A percentile compares a stretch with the other conserved stretches of the same genome.
Evolutionary conservation across 2,888 invertebrate genomes (phyloP).

Genomic region (Papilio protenor): DNA sequence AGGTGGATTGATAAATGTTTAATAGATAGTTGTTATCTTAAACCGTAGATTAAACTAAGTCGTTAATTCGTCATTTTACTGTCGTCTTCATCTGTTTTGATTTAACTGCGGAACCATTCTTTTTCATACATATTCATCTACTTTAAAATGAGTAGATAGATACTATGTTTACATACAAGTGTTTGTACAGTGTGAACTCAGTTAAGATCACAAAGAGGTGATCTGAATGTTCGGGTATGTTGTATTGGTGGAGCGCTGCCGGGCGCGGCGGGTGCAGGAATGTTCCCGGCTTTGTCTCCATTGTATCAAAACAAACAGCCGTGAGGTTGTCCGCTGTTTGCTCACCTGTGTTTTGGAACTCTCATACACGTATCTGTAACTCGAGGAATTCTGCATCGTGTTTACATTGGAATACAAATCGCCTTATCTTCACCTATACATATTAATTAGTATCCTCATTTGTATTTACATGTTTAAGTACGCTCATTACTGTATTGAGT

Average conservation of each 20-base stretch:
- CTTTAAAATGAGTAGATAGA: not conserved
- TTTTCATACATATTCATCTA: not conserved
- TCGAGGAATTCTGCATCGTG: constrained; percentile 14
- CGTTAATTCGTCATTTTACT: not conserved
- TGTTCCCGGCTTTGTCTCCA: constrained; percentile 55
- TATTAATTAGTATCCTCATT: constrained; percentile 20
- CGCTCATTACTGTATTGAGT: not conserved
- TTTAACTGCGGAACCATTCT: not conserved
- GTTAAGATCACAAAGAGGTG: not conserved
- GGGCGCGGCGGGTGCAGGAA: constrained; percentile 52
- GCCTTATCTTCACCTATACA: constrained; percentile 23
- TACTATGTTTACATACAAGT: not conserved
- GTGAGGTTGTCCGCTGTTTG: constrained; percentile 48
- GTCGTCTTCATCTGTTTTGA: not conserved
- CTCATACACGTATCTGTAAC: not conserved
- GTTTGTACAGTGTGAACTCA: not conserved
- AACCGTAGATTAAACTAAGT: not conserved
- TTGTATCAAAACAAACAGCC: constrained; percentile 55
- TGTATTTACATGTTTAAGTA: constrained; percentile 22
- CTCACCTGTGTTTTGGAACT: constrained; percentile 41
- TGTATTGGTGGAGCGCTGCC: constrained; percentile 45
- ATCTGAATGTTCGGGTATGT: constrained; percentile 47
- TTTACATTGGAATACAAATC: constrained; percentile 20
- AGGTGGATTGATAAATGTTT: not conserved
- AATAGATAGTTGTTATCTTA: not conserved